A percentile compares a stretch with the other conserved stretches of the same genome.
phyloP scores from a whole-genome alignment of 2,113 vertebrate species.

The Pangasianodon gigas region DNA sequence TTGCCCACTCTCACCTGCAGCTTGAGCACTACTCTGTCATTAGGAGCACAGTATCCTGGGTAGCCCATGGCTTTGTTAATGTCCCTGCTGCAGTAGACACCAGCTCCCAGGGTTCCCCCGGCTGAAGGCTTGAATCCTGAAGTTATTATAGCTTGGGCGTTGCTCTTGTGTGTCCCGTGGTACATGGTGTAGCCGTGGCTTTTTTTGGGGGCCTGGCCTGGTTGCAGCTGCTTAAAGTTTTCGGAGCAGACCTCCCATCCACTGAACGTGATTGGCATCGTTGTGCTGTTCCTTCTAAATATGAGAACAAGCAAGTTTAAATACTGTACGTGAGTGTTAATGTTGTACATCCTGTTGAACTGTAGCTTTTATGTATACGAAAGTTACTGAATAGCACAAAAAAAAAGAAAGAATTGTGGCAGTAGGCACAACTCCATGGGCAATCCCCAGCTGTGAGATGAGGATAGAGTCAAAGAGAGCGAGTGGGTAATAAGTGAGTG shows the following conservation, averaged over 20 bases:
- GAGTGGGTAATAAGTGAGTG: no score
- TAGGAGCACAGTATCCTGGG: background rate
- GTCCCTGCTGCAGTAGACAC: slow-evolving; percentile 62
- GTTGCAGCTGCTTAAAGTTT: slow-evolving; percentile 48
- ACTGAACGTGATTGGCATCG: slow-evolving; percentile 53
- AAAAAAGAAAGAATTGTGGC: background rate
- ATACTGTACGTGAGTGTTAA: background rate
- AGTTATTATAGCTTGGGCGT: slow-evolving; percentile 52
- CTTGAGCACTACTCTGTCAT: slow-evolving; percentile 58
- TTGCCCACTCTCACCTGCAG: slow-evolving; percentile 59
- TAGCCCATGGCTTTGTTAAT: slow-evolving; percentile 58
- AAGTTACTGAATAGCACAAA: background rate
- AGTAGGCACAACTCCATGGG: background rate
- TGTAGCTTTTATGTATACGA: background rate
- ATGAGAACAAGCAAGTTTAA: background rate
- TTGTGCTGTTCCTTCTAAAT: background rate
- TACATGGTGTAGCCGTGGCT: slow-evolving; percentile 60
- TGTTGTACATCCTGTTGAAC: background rate
- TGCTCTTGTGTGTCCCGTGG: slow-evolving; percentile 57
- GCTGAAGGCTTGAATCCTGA: slow-evolving; percentile 54
- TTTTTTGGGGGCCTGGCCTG: slow-evolving; percentile 56
- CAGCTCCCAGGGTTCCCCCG: slow-evolving; percentile 56
- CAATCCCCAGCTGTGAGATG: background rate
- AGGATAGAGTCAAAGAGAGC: background rate
- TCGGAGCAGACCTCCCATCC: slow-evolving; percentile 53